These are phyloP conservation scores for Sterrhoptilus dennistouni DNA, from an alignment of 2,113 vertebrate genomes.

Conservation along the genomic window DNA sequence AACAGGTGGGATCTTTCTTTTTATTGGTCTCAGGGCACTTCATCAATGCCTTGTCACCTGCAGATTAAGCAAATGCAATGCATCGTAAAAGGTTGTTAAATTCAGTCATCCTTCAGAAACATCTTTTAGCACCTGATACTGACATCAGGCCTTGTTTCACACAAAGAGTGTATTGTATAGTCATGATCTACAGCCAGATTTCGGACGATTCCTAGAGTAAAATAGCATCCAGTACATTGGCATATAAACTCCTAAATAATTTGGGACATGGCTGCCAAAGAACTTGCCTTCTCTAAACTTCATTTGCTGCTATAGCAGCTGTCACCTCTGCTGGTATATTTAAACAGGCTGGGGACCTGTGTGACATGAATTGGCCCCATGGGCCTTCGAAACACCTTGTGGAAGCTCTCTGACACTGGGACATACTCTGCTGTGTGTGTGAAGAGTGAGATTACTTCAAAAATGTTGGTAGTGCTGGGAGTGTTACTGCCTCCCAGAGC, in stretches of 20 bases:
- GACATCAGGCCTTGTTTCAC: background rate
- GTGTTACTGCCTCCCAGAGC: background rate
- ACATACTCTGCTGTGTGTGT: fast-evolving
- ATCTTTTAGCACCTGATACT: background rate
- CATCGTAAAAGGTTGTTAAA: background rate
- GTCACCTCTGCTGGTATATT: background rate
- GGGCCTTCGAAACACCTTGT: background rate
- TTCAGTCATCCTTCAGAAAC: background rate
- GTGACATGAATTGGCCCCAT: background rate
- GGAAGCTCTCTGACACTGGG: background rate
- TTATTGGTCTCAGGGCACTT: background rate
- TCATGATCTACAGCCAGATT: background rate
- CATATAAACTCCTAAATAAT: background rate
- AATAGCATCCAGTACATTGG: background rate
- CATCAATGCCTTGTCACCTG: slow-evolving; percentile 10
- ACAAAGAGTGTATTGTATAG: fast-evolving
- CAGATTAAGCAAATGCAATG: background rate
- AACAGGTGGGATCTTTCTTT: background rate
- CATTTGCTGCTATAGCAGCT: background rate
- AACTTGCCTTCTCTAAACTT: background rate
- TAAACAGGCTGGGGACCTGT: background rate
- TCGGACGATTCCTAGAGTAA: background rate
- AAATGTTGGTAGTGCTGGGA: background rate
- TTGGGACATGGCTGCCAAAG: background rate
- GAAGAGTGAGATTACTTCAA: background rate